Conservation (phyloP, 2,113 vertebrate species). For the Oreochromis niloticus region DNA sequence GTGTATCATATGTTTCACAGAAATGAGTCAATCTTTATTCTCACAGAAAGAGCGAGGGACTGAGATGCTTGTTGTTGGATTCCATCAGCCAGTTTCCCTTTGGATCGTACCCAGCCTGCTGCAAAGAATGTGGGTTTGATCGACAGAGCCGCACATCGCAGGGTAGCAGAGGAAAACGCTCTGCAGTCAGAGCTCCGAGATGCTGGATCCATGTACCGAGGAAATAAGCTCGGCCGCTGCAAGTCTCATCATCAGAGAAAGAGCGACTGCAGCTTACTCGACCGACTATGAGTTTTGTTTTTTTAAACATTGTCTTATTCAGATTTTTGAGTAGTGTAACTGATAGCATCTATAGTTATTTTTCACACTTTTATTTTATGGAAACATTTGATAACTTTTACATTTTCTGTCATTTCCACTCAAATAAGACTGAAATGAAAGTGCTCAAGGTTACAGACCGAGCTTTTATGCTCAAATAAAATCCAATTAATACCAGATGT, state of each 20-base stretch:
- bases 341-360: neutral
- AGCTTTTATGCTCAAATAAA: neutral
- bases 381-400: neutral
- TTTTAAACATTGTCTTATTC: neutral
- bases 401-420: neutral
- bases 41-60: neutral
- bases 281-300: rapidly evolving
- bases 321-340: neutral
- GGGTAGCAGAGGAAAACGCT: neutral
- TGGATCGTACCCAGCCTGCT: neutral
- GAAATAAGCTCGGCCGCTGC: neutral
- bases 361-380: neutral
- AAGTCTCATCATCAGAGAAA: neutral
- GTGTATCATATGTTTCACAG: neutral
- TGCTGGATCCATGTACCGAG: neutral
- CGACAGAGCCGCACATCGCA: neutral
- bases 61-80: neutral
- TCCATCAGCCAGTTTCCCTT: neutral
- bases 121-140: neutral
- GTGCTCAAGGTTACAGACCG: neutral
- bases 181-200: neutral
- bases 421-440: neutral
- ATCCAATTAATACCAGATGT: neutral
- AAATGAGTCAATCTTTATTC: neutral
- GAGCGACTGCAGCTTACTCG: neutral